Percentiles rank a stretch among this genome's conserved stretches.
Evolutionary conservation across 1,140 invertebrate species (phyloP).

Genomic region (Neotoxoptera formosana): DNA sequence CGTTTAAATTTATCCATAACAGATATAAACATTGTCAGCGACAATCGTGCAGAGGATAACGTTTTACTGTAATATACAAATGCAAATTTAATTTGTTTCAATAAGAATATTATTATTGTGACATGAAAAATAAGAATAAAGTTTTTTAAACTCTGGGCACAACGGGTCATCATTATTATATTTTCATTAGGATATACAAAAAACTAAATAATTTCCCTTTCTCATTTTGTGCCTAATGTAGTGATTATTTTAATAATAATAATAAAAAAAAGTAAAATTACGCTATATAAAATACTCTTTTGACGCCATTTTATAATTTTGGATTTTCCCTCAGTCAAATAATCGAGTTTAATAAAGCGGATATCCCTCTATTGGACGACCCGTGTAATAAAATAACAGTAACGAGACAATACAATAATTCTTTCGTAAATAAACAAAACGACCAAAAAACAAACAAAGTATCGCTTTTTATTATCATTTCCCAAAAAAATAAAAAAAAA

Average conservation of each 20-base stretch:
- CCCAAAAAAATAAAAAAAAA: not conserved
- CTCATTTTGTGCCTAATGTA: not conserved
- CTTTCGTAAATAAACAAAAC: not conserved
- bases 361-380: slow-evolving; percentile 17
- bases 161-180: not conserved
- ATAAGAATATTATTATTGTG: slow-evolving; percentile 25
- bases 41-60: not conserved
- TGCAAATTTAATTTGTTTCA: slow-evolving; percentile 43
- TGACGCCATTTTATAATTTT: not conserved
- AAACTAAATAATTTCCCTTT: not conserved
- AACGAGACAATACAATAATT: slow-evolving; percentile 1
- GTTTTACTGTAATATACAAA: not conserved
- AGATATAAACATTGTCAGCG: not conserved
- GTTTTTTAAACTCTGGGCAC: not conserved
- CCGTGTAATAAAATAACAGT: slow-evolving; percentile 13
- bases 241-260: slow-evolving; percentile 23
- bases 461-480: slow-evolving; percentile 1
- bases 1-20: slow-evolving; percentile 4
- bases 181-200: not conserved
- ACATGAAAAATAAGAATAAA: not conserved
- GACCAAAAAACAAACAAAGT: not conserved
- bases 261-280: not conserved
- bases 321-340: not conserved
- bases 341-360: not conserved
- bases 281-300: not conserved